These are phyloP conservation scores for Cryptosula pallasiana DNA, from an alignment of 2,888 invertebrate genomes.

Conservation along the genomic window DNA sequence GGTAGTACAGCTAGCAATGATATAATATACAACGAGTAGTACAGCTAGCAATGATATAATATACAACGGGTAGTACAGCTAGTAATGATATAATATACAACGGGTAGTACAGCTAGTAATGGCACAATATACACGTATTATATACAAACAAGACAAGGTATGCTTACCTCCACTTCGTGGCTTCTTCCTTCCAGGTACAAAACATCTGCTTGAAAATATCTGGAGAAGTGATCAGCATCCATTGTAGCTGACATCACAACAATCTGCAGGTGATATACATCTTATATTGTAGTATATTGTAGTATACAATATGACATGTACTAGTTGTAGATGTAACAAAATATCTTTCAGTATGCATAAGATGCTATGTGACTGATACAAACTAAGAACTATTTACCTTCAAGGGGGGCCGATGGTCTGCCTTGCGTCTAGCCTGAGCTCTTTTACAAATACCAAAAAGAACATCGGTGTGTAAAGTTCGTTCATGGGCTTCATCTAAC, in stretches of 20 bases:
- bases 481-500: slow-evolving; percentile 90
- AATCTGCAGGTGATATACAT: too few relatives aligned
- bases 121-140: neutral
- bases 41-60: too few relatives aligned
- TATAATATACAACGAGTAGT: too few relatives aligned
- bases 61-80: too few relatives aligned
- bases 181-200: slow-evolving; percentile 86
- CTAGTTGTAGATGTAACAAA: too few relatives aligned
- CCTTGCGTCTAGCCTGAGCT: slow-evolving; percentile 61
- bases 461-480: slow-evolving; percentile 88
- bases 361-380: too few relatives aligned
- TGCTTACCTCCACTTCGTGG: slow-evolving; percentile 61
- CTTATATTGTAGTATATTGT: too few relatives aligned
- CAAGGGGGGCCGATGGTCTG: slow-evolving; percentile 1
- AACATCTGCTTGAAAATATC: slow-evolving; percentile 81
- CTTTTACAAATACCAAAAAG: slow-evolving; percentile 85
- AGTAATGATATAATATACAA: too few relatives aligned
- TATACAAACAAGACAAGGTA: neutral
- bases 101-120: neutral
- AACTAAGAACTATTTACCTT: neutral
- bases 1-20: too few relatives aligned
- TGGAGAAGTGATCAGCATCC: slow-evolving; percentile 87
- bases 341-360: too few relatives aligned
- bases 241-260: slow-evolving; percentile 92
- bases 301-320: too few relatives aligned